Evolutionary conservation across 2,888 invertebrate genomes (phyloP).

Genomic region (Steinernema scapterisci): DNA sequence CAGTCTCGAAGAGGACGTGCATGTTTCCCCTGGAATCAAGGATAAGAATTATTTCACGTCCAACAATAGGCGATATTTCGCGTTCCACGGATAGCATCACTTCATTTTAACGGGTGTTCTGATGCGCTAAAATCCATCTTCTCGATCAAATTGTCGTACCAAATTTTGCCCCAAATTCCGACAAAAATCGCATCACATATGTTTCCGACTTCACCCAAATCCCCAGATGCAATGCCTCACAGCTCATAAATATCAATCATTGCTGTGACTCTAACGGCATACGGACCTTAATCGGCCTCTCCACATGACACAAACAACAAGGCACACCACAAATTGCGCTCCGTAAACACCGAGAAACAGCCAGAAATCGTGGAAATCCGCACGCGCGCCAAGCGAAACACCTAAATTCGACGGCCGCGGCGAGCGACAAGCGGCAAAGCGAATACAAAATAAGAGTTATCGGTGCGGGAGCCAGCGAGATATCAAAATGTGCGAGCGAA

Average conservation of each 20-base stretch:
- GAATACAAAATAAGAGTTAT: slow-evolving; percentile 1
- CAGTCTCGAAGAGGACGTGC: slow-evolving; percentile 87
- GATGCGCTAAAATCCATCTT: too few relatives aligned
- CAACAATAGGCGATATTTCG: too few relatives aligned
- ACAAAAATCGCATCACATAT: too few relatives aligned
- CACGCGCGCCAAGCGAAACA: slow-evolving; percentile 11
- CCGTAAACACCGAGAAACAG: not conserved
- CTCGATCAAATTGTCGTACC: too few relatives aligned
- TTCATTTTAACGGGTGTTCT: too few relatives aligned
- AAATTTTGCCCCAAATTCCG: too few relatives aligned
- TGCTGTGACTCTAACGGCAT: too few relatives aligned
- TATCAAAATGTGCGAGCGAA: not conserved
- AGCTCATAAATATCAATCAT: too few relatives aligned
- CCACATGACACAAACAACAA: not conserved
- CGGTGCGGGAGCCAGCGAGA: slow-evolving; percentile 1
- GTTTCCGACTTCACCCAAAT: too few relatives aligned
- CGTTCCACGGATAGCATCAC: too few relatives aligned
- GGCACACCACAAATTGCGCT: not conserved
- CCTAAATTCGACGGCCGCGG: slow-evolving; percentile 6
- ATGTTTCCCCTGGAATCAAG: slow-evolving; percentile 55
- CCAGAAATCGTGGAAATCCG: not conserved
- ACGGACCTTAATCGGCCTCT: not conserved
- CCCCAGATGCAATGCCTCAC: too few relatives aligned
- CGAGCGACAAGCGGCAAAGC: slow-evolving; percentile 21
- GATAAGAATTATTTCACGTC: too few relatives aligned